Percentiles rank a stretch among this genome's conserved stretches.
Conservation (phyloP, 2,888 invertebrate genomes). For the Apodemia zela region DNA sequence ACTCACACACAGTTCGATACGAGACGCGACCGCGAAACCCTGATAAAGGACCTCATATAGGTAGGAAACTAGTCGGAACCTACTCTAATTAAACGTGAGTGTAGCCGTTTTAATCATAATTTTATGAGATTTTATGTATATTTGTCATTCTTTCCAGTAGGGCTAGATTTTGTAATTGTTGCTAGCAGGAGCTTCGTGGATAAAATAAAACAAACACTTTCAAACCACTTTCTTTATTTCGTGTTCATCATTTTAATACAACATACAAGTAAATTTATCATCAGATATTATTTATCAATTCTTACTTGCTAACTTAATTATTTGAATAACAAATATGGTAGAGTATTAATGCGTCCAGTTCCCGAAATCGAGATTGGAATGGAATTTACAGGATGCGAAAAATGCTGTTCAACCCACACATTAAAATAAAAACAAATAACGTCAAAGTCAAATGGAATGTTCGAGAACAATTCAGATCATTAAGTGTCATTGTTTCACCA, state of each 20-base stretch:
- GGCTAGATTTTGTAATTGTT: too few relatives aligned
- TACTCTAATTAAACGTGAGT: too few relatives aligned
- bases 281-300: constrained; percentile 79
- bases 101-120: too few relatives aligned
- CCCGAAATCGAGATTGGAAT: constrained; percentile 27
- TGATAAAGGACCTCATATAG: too few relatives aligned
- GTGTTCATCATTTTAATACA: constrained; percentile 80
- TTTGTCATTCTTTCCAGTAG: too few relatives aligned
- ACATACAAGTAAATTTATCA: constrained; percentile 81
- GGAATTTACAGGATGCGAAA: constrained; percentile 25
- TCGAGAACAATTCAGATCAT: constrained; percentile 30
- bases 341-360: constrained; percentile 40
- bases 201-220: constrained; percentile 60
- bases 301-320: constrained; percentile 75
- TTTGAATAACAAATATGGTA: constrained; percentile 73
- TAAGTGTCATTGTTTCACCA: background rate
- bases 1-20: too few relatives aligned
- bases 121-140: too few relatives aligned
- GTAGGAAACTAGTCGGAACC: too few relatives aligned
- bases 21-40: too few relatives aligned
- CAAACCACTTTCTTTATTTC: constrained; percentile 81
- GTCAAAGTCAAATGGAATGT: constrained; percentile 58
- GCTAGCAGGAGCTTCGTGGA: background rate
- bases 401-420: constrained; percentile 48
- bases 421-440: constrained; percentile 41